Conservation (phyloP, 2,888 invertebrate genomes). For the Apodemia duryi region DNA sequence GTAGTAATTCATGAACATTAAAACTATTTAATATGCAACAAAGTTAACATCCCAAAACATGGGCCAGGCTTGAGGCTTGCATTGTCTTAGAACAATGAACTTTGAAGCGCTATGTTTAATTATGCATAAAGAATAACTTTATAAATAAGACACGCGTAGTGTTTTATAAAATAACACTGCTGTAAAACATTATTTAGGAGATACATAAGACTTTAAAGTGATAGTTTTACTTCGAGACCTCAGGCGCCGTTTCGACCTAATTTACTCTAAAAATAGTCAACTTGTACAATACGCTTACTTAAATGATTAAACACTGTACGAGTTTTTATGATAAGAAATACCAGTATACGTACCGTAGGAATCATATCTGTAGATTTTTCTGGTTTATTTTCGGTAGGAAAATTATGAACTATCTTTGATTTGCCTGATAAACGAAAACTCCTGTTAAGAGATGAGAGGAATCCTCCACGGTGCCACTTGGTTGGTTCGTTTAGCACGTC, state of each 20-base stretch:
- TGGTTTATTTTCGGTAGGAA: constrained; percentile 51
- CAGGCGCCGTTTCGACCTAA: constrained; percentile 27
- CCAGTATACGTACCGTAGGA: constrained; percentile 44
- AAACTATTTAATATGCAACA: constrained; percentile 4
- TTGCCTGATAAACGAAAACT: constrained; percentile 66
- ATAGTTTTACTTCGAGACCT: constrained; percentile 18
- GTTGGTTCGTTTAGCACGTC: constrained; percentile 60
- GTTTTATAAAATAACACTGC: constrained; percentile 16
- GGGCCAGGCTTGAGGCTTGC: constrained; percentile 41
- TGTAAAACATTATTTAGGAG: constrained; percentile 1
- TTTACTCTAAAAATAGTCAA: constrained; percentile 32
- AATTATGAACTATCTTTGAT: constrained; percentile 48
- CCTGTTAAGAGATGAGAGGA: constrained; percentile 67
- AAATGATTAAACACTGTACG: constrained; percentile 17
- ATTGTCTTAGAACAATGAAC: constrained; percentile 57
- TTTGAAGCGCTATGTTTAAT: constrained; percentile 32
- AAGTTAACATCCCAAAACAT: constrained; percentile 52
- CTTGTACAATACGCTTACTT: constrained; percentile 26
- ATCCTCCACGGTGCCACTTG: constrained; percentile 71
- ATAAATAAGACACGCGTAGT: constrained; percentile 24
- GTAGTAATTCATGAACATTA: neutral
- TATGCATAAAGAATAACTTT: constrained; percentile 32
- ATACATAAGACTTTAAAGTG: too few relatives aligned
- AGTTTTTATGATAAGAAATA: constrained; percentile 14
- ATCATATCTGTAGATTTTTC: constrained; percentile 50